Evolutionary conservation across 2,888 invertebrate species (phyloP), one percentile per base, ranked within the genome.

Genomic region (Prostheceraeus crozeri): DNA sequence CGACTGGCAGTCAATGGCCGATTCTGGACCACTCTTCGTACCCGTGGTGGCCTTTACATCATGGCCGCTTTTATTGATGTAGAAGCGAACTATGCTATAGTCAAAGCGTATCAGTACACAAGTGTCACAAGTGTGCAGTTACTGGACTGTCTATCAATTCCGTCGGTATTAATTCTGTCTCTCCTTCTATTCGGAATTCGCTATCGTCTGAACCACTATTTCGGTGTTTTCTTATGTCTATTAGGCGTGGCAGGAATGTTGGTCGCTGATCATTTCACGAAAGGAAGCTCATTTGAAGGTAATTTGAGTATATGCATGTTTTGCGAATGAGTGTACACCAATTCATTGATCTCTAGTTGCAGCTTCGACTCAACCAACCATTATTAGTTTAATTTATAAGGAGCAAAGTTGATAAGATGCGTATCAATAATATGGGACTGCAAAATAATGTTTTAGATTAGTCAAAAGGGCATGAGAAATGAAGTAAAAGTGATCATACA

Each of bases 111-210:
- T 76, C 82, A 82, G 68, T 84, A 81, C 71, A 85, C 85, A 8
- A 84, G 83, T 63, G 78, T 85, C 59, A 83, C 84, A 45, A 84
- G 84, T 70, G 82, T 84, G 65, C 84, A 88, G 84, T 80, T 89
- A 71, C 78, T 89, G 68, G 86, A 87, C 65, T 88, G 88, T 75
- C 85, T 86, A 63, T 86, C 86, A 3, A 86, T 88, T 58, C 86
- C 87, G 0, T 84, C 85, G 8, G 87, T 87, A 2, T 75, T 88
- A 64, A 82, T 83, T 30, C 76, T 88, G 30, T 87, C 87, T 0
- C 85, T 85, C 67, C 80, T 86, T 1, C 83, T 86, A 76, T 79
- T 87, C 23, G 84, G 84, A 4, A 84, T 85, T 62, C 79, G 85
- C 64, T 84, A 86, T 64, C 82, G 84, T 53, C 81, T 84, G 69